Conservation (phyloP, 2,113 vertebrate genomes). For the Struthio camelus region DNA sequence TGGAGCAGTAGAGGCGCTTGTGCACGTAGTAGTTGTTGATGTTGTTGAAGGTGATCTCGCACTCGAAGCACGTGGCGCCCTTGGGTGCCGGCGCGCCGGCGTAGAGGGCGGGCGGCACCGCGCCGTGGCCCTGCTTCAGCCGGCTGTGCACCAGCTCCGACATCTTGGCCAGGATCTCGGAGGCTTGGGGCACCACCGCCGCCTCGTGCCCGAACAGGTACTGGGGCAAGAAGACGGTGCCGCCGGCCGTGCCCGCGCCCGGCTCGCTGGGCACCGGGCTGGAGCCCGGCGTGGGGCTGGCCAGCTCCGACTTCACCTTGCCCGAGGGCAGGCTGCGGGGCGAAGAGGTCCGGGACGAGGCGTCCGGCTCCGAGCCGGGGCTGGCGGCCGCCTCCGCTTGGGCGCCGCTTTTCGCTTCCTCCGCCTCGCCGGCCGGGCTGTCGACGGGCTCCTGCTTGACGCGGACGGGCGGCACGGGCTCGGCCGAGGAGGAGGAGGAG, state of each 20-base stretch:
- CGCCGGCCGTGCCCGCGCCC: conserved; percentile 73
- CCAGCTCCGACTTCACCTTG: conserved; percentile 85
- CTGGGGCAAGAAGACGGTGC: conserved; percentile 87
- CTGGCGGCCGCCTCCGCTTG: conserved; percentile 83
- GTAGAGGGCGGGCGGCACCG: conserved; percentile 55
- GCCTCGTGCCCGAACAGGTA: conserved; percentile 87
- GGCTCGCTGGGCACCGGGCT: conserved; percentile 86
- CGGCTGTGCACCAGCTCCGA: conserved; percentile 96
- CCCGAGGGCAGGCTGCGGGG: conserved; percentile 77
- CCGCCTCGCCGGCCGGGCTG: conserved; percentile 65
- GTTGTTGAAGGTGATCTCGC: conserved; percentile 97
- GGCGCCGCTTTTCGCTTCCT: conserved; percentile 62
- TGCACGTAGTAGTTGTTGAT: conserved; percentile 98
- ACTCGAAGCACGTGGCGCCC: conserved; percentile 95
- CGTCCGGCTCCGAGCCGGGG: too few species aligned
- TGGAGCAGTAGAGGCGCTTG: conserved; percentile 96
- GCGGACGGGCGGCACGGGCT: conserved; percentile 1
- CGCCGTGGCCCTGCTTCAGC: conserved; percentile 86
- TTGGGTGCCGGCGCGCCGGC: conserved; percentile 76
- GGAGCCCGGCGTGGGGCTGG: conserved; percentile 90
- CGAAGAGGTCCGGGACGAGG: conserved; percentile 76
- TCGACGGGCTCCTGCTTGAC: conserved; percentile 83
- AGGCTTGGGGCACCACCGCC: conserved; percentile 89
- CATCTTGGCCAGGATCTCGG: conserved; percentile 97
- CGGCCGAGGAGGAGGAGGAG: not conserved